Evolutionary conservation across 2,888 invertebrate genomes (phyloP).

Genomic region (Hirudinaria manillensis): DNA sequence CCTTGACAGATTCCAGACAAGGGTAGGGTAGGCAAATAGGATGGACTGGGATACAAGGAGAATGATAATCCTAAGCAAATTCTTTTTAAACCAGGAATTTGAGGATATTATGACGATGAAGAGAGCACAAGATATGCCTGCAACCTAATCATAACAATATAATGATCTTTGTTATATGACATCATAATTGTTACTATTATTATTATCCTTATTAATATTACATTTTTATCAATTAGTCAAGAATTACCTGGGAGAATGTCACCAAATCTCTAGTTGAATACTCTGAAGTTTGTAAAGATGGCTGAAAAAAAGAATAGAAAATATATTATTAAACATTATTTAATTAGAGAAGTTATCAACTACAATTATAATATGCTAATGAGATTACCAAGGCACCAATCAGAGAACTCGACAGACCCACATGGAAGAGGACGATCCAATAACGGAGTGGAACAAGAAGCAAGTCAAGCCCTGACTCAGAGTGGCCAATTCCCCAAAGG

Average conservation of each 20-base stretch:
- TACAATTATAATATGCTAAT: background rate
- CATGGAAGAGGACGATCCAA: background rate
- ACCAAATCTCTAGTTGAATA: background rate
- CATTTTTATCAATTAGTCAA: no score
- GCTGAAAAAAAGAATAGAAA: background rate
- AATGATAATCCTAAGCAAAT: background rate
- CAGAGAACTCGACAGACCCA: background rate
- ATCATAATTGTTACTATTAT: no score
- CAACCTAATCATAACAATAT: background rate
- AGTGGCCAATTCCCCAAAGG: slow-evolving; percentile 23
- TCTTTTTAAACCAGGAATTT: no score
- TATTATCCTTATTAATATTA: no score
- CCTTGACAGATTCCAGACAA: background rate
- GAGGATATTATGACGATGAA: slow-evolving; percentile 1
- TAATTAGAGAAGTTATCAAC: background rate
- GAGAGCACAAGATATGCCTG: background rate
- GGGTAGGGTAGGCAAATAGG: background rate
- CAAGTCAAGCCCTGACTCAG: slow-evolving; percentile 7
- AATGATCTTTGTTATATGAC: no score
- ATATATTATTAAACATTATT: background rate
- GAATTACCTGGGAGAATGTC: background rate
- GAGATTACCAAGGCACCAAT: background rate
- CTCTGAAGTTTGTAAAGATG: background rate
- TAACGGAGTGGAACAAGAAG: slow-evolving; percentile 6
- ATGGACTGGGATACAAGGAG: background rate